Evolutionary conservation across 1,140 invertebrate genomes (phyloP).

Genomic region (Neoseiulus cucumeris): DNA sequence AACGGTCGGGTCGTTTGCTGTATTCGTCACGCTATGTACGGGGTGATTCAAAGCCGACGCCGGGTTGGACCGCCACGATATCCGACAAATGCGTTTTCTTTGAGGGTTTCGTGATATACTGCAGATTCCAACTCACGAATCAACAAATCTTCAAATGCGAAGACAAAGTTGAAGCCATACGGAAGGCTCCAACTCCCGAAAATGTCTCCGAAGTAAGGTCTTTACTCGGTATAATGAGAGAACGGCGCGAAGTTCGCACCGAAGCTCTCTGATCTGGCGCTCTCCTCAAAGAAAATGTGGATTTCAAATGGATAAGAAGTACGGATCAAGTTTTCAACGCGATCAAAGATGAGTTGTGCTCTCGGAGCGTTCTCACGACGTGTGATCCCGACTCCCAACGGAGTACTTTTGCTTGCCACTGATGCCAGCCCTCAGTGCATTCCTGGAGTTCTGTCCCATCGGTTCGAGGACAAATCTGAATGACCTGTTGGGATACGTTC

Average conservation of each 20-base stretch:
- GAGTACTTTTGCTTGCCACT: constrained; percentile 14
- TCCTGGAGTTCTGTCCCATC: constrained; percentile 30
- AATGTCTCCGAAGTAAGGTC: not conserved
- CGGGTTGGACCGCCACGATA: no score
- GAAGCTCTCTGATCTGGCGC: constrained; percentile 24
- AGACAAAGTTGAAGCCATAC: no score
- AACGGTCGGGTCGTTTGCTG: no score
- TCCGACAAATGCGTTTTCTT: no score
- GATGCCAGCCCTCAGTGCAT: constrained; percentile 32
- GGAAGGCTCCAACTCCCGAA: no score
- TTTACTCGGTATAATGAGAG: constrained; percentile 17
- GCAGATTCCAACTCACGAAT: no score
- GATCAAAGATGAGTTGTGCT: not conserved
- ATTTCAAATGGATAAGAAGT: not conserved
- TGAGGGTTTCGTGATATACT: no score
- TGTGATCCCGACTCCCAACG: not conserved
- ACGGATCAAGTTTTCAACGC: not conserved
- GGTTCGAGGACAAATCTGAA: constrained; percentile 23
- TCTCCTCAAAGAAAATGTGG: constrained; percentile 18
- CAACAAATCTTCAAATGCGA: no score
- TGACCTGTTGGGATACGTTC: constrained; percentile 31
- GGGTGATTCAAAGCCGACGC: no score
- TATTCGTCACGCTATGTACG: no score
- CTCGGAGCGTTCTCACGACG: not conserved
- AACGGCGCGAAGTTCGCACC: constrained; percentile 30